phyloP scores from a whole-genome alignment of 2,888 invertebrate species.

The Bruchidius siliquastri region DNA sequence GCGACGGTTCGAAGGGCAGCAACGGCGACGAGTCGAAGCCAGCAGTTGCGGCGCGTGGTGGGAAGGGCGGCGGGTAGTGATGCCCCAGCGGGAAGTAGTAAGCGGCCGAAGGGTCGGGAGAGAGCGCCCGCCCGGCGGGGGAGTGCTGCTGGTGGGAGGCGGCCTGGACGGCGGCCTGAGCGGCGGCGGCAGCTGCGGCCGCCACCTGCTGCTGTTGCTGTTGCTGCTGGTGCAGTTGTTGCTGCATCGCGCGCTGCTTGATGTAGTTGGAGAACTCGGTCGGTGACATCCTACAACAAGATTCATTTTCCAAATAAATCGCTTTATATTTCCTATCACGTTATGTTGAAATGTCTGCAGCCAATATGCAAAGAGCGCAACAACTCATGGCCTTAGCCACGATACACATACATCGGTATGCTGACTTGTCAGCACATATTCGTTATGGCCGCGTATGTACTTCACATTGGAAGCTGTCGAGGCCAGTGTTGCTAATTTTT shows the following conservation, averaged over 20 bases:
- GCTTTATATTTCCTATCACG: neutral
- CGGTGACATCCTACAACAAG: constrained; percentile 77
- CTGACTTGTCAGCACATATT: no score
- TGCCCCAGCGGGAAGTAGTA: constrained; percentile 51
- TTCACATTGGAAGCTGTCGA: no score
- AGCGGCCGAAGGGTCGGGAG: constrained; percentile 56
- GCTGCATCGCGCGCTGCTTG: constrained; percentile 88
- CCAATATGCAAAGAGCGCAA: no score
- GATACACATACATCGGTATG: no score
- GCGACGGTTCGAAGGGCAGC: constrained; percentile 50
- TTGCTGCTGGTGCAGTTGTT: constrained; percentile 53
- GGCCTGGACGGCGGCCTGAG: constrained; percentile 21
- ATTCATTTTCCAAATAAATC: constrained; percentile 1
- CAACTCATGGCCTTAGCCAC: no score
- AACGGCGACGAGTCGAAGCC: neutral
- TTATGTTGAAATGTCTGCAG: no score
- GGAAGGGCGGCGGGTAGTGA: neutral
- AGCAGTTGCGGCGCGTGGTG: neutral
- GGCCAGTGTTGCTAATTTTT: no score
- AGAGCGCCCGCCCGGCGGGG: constrained; percentile 58
- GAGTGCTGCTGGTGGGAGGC: constrained; percentile 36
- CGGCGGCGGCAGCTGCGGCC: neutral
- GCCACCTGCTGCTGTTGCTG: constrained; percentile 19
- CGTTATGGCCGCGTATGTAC: no score
- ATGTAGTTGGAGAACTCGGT: constrained; percentile 97